Evolutionary conservation across 2,888 invertebrate genomes (phyloP), one percentile per base, ranked within the genome.

Genomic region (Scelioninae gen. 1): DNA sequence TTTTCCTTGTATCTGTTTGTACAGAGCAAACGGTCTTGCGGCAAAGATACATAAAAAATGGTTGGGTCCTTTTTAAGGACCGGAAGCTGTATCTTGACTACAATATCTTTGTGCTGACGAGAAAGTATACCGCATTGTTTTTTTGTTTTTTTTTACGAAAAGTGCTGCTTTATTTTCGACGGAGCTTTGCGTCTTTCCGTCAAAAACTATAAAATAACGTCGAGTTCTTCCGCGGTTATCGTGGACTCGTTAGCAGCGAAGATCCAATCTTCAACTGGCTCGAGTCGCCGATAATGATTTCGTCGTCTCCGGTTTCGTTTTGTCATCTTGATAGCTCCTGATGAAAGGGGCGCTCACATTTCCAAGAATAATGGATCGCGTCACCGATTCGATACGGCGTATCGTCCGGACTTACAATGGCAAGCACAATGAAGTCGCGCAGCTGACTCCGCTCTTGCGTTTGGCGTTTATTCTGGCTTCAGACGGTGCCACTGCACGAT

Each of bases 401-500:
- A 45, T 68, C 76, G 66, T 68, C 31, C 66, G 77, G 31, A 34
- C 81, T 69, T 34, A 74, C 72, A 51, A 75, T 79, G 66, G 32
- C 66, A 68, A 80, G 76, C 76, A 80, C 71, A 62, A 69, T 60
- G 40, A 75, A 51, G 56, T 82, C 68, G 58, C 71, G 53, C 77
- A 51, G 65, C 32, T 65, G 5, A 51, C 29, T 51, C 62, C 71
- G 63, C 78, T 56, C 49, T 38, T 68, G 31, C 53, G 55, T 62
- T 56, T 63, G 62, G 31, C 65, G 49, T 88, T 95, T 97, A 97
- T 92, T 97, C 97, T 31, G 97, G 97, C 93, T 98, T 98, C 91
- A 98, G 95, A 92, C 98, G 96, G 93, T 98, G 98, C 98, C 98
- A 98, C 92, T 98, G 98, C 60, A 98, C 97, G 89, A 98, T 97